A percentile compares a stretch with the other conserved stretches of the same genome.
Conservation (phyloP, 92 coral and sea anemone genomes). For the Desmophyllum pertusum region DNA sequence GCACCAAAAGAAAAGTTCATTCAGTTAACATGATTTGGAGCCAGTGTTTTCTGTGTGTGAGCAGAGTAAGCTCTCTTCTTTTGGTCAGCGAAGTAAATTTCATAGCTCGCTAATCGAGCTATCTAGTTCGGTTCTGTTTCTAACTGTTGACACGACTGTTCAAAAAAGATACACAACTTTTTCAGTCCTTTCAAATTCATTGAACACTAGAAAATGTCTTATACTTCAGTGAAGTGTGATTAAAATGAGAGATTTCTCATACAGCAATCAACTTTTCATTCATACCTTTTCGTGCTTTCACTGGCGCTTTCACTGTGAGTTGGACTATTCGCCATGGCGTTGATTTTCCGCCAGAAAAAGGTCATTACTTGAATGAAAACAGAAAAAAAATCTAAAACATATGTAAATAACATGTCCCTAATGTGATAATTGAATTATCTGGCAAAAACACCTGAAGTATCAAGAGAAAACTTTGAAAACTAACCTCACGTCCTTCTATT, state of each 20-base stretch:
- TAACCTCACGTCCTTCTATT: constrained; percentile 12
- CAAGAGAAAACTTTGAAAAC: constrained; percentile 6
- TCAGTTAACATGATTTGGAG: no score
- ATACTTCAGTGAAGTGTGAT: constrained; percentile 3
- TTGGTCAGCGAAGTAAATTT: no score
- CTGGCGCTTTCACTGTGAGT: no score
- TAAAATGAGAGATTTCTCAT: neutral
- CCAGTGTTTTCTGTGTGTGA: no score
- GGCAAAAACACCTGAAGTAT: neutral
- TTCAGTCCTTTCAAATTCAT: constrained; percentile 19
- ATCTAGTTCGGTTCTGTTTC: neutral
- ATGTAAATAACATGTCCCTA: neutral
- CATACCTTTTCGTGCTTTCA: constrained; percentile 8
- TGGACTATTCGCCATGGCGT: neutral
- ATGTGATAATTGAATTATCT: constrained; percentile 7
- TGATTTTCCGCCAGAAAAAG: no score
- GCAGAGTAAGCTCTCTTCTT: no score
- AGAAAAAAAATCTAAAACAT: no score
- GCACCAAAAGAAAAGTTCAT: no score
- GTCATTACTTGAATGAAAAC: constrained; percentile 16
- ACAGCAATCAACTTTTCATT: neutral
- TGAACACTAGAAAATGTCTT: constrained; percentile 20
- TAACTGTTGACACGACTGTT: neutral
- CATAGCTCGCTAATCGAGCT: neutral
- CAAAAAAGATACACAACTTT: neutral